Conservation (phyloP, 2,797 vertebrate genomes). For the Odontamblyopus lacepedii region DNA sequence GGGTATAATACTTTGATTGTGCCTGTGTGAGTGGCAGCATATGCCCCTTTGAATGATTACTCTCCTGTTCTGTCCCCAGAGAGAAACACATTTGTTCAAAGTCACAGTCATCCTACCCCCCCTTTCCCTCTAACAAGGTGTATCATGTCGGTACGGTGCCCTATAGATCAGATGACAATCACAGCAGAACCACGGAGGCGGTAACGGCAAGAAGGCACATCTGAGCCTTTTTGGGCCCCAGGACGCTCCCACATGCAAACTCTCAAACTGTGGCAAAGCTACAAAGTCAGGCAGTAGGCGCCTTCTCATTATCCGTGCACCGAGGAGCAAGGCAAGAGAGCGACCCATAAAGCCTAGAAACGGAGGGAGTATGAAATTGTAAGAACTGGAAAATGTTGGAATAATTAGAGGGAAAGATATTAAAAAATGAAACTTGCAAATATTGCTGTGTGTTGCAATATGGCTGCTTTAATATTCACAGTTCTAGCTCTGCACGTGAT, state of each 20-base stretch:
- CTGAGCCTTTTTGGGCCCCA: constrained; percentile 61
- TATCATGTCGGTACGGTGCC: constrained; percentile 66
- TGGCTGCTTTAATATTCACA: constrained; percentile 30
- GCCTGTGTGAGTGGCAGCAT: constrained; percentile 37
- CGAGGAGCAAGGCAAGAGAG: constrained; percentile 60
- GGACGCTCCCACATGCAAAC: constrained; percentile 60
- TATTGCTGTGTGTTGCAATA: constrained; percentile 27
- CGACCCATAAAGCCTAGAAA: constrained; percentile 70
- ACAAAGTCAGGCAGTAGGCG: constrained; percentile 67
- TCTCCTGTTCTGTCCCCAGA: constrained; percentile 47
- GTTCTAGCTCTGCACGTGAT: constrained; percentile 46
- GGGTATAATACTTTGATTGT: constrained; percentile 2
- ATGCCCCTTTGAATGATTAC: constrained; percentile 54
- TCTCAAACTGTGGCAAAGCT: constrained; percentile 61
- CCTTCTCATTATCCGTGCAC: constrained; percentile 70
- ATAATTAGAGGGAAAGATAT: constrained; percentile 63
- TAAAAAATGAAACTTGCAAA: constrained; percentile 45
- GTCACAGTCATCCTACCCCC: constrained; percentile 52
- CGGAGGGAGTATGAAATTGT: constrained; percentile 37
- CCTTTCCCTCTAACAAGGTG: constrained; percentile 69
- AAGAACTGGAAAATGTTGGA: constrained; percentile 57
- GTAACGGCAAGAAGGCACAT: constrained; percentile 50
- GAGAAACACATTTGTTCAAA: constrained; percentile 68
- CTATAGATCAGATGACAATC: constrained; percentile 73
- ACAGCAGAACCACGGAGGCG: constrained; percentile 55